Base-by-base conservation (phyloP, 2,113 vertebrate species). In the Haplotaxodon microlepis region DNA sequence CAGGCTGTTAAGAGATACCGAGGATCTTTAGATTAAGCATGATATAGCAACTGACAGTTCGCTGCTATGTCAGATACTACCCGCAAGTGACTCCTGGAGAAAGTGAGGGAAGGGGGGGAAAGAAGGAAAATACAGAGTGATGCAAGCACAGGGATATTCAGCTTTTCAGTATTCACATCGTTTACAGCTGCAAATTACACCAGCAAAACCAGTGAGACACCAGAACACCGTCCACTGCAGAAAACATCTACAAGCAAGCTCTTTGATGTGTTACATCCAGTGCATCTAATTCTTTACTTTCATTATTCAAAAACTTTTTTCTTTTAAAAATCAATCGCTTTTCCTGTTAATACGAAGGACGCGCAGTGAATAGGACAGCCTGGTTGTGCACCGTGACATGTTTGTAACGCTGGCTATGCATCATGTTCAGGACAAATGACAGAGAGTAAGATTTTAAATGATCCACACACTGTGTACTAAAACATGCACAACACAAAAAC, bases 141-240 rank as follows among this genome's bases (percentile, higher is more conserved):
- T 90, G 86, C 89, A 93, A 89, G 84, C 81, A 88, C 31, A 45
- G 79, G 57, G 78, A 86, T 92, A 92, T 83, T 88, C 86, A 91
- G 89, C 81, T 54, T 53, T 76, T 92, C 83, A 84, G 82, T 84
- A 89, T 90, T 90, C 87, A 90, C 36, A 85, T 86, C 69, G 53
- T 84, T 85, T 87, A 84, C 76, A 82, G 63, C 90, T 86, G 80
- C 79, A 91, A 86, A 92, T 71, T 76, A 63, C 51, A 86, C 45
- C 80, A 86, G 85, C 83, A 42, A 57, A 42, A 87, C 76, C 82
- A 89, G 84, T 87, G 29, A 87, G 50, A 71, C 50, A 27, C 79
- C 9, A 8, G 53, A 40, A n/a, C 40, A n/a, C 82, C 4, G 8
- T 88, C 84, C 34, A 27, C 82, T 66, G 84, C 66, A 86, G 76